phyloP scores from a whole-genome alignment of 2,888 invertebrate species.

The Synergus gifuensis region DNA sequence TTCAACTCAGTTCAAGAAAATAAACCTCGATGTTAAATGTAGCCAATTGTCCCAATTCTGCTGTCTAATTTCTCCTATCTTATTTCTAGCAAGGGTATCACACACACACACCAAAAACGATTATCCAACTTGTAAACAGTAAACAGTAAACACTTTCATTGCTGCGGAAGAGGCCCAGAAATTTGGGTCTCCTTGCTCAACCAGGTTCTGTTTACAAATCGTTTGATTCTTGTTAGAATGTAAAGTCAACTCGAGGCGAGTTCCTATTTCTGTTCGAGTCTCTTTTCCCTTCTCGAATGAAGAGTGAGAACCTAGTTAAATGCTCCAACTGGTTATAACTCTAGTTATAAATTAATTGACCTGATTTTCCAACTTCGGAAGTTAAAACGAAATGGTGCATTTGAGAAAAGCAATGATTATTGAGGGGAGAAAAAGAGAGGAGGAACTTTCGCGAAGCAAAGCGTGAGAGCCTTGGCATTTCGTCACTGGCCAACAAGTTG shows the following conservation, averaged over 20 bases:
- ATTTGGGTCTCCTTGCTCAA: slow-evolving; percentile 46
- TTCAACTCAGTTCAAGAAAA: not conserved
- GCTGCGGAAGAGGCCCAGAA: slow-evolving; percentile 46
- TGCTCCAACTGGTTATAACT: not conserved
- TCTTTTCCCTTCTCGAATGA: not conserved
- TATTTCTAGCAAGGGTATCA: slow-evolving; percentile 51
- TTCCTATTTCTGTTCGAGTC: not conserved
- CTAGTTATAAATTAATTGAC: not conserved
- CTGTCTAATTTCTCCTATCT: slow-evolving; percentile 42
- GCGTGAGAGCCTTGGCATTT: slow-evolving; percentile 73
- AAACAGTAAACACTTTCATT: slow-evolving; percentile 62
- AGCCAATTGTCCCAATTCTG: slow-evolving; percentile 40
- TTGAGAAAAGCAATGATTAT: slow-evolving; percentile 1
- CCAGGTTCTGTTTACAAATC: slow-evolving; percentile 55
- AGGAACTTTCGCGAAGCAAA: slow-evolving; percentile 64
- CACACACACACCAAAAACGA: slow-evolving; percentile 8
- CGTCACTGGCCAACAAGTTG: slow-evolving; percentile 75
- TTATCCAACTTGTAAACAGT: slow-evolving; percentile 37
- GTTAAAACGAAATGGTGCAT: not conserved
- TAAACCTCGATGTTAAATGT: not conserved
- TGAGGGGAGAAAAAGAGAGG: slow-evolving; percentile 25
- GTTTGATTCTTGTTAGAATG: slow-evolving; percentile 69
- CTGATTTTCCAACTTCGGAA: not conserved
- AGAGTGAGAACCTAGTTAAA: not conserved
- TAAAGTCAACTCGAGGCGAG: slow-evolving; percentile 43